Evolutionary conservation across 1,140 invertebrate genomes (phyloP).

Genomic region (Trissolcus basalis): DNA sequence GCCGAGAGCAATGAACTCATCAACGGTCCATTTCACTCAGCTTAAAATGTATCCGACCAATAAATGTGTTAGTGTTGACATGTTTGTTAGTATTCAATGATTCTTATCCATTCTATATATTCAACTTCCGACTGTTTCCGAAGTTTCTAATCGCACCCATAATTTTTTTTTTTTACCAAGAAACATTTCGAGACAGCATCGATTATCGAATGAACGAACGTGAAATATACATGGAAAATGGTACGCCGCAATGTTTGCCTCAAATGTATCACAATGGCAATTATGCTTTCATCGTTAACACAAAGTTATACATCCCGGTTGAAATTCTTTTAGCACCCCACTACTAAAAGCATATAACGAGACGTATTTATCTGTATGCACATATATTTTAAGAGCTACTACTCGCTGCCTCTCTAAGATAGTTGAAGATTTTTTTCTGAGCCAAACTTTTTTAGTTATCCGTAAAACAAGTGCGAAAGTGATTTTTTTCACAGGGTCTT

Average conservation of each 20-base stretch:
- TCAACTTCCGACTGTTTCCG: too few relatives aligned
- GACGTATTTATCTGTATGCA: constrained; percentile 29
- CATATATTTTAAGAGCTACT: constrained; percentile 31
- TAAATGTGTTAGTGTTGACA: constrained; percentile 34
- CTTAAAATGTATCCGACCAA: constrained; percentile 45
- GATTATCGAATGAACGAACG: too few relatives aligned
- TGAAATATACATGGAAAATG: too few relatives aligned
- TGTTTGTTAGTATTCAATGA: constrained; percentile 32
- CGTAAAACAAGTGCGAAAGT: background rate
- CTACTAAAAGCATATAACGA: constrained; percentile 20
- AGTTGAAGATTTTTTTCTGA: constrained; percentile 15
- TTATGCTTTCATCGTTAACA: background rate
- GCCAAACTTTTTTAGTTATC: constrained; percentile 29
- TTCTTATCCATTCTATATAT: too few relatives aligned
- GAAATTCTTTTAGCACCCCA: constrained; percentile 29
- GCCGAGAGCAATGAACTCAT: constrained; percentile 45
- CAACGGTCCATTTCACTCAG: constrained; percentile 41
- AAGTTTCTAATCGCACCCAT: too few relatives aligned
- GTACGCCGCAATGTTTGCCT: too few relatives aligned
- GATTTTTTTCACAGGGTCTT: too few relatives aligned
- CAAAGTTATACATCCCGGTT: background rate
- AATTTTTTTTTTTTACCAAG: too few relatives aligned
- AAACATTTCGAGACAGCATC: constrained; percentile 23
- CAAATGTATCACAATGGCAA: too few relatives aligned
- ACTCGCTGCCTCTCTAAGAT: too few relatives aligned